Base-by-base conservation (phyloP, 2,797 vertebrate species). In the Lerista edwardsae region DNA sequence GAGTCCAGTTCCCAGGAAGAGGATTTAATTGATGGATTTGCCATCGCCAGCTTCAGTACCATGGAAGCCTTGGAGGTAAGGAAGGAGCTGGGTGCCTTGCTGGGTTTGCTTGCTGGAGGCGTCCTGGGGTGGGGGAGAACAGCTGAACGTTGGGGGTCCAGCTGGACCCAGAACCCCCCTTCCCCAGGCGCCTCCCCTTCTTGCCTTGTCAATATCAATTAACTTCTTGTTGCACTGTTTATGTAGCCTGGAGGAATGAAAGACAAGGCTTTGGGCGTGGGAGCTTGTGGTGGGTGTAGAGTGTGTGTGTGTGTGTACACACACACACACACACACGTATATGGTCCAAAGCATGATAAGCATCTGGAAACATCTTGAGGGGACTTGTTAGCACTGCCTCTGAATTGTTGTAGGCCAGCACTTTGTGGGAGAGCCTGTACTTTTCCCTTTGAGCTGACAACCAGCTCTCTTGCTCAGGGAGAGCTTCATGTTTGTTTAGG, bases 21-120 rank as follows among this genome's bases (percentile, higher is more conserved):
- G 96, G 98, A 99, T 91, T 97, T 99, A 94, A 98, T 99, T 95
- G 98, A 99, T 97, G 98, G 98, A 91, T 99, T 99, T 96, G 97
- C 98, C 91, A 98, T 99, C 51, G 93, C 97, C 96, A 98, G 98
- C 91, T 99, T 99, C 97, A 97, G 96, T 95, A 98, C 97, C 92
- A 96, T 99, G 96, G 98, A 99, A 93, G 97, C 97, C 92, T 95
- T 98, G 93, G 97, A 98, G 98, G 98, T 99, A 95, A 95, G 97
- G 51, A 4, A 55, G 59, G 80, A 67, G 21, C 71, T 34, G 31
- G 36, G 15, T 7, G 21, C 2, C 27, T 27, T 2, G 1, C 3
- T 3, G 2, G 41, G 41, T 1, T 31, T 23, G 41, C 5, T 47
- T 36, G 27, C 81, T 73, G 34, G 12, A 59, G 29, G 39, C 47